phyloP scores from a whole-genome alignment of 2,888 invertebrate species.

The Busseola fusca region DNA sequence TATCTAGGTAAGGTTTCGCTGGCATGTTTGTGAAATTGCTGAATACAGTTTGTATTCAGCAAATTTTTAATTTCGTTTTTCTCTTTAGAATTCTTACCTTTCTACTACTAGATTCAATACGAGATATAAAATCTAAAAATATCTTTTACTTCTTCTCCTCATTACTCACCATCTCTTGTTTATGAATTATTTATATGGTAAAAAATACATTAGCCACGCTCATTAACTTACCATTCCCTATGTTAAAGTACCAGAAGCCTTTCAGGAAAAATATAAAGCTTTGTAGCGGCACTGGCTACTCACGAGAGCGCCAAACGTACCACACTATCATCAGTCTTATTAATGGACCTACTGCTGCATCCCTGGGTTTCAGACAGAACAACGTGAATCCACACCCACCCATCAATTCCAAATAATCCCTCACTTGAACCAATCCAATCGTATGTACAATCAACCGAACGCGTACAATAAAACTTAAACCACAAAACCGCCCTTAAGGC shows the following conservation, averaged over 20 bases:
- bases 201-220: neutral
- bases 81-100: neutral
- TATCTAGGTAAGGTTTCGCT: neutral
- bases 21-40: neutral
- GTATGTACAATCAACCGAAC: slow-evolving; percentile 12
- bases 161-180: neutral
- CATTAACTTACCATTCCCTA: neutral
- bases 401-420: slow-evolving; percentile 23
- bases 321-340: neutral
- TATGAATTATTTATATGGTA: neutral
- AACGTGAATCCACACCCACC: neutral
- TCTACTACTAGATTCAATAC: neutral
- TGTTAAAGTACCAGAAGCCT: neutral
- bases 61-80: neutral
- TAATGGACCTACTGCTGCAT: neutral
- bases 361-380: neutral
- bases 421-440: slow-evolving; percentile 37
- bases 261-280: neutral
- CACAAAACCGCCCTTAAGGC: neutral
- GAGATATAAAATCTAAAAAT: neutral
- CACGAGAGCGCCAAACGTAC: neutral
- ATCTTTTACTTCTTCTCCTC: neutral
- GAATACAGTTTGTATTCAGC: neutral
- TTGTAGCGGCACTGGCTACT: neutral
- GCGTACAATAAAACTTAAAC: neutral